Conservation (phyloP, 2,797 vertebrate genomes). For the Gephyroberyx darwinii region DNA sequence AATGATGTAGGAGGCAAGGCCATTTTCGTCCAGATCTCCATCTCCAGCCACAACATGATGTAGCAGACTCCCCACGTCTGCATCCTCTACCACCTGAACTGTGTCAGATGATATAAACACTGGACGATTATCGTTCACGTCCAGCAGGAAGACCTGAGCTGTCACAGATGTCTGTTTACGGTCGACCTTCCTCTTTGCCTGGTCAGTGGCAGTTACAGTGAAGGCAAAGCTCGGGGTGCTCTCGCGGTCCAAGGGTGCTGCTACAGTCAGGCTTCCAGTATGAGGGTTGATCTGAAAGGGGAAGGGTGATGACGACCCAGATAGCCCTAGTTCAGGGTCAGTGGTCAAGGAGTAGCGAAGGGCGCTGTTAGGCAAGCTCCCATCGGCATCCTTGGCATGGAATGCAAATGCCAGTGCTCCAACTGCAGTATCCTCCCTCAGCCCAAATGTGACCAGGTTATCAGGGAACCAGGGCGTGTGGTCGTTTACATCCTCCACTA, state of each 20-base stretch:
- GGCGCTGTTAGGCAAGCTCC: conserved; percentile 86
- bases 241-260: conserved; percentile 85
- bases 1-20: conserved; percentile 82
- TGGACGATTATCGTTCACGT: conserved; percentile 91
- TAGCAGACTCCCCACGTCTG: conserved; percentile 83
- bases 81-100: conserved; percentile 83
- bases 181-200: conserved; percentile 78
- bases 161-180: conserved; percentile 77
- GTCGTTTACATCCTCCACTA: conserved; percentile 90
- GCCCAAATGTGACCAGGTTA: conserved; percentile 82
- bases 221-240: conserved; percentile 74
- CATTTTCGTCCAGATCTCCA: conserved; percentile 86
- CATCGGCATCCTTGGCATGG: conserved; percentile 89
- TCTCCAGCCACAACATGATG: conserved; percentile 86
- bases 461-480: conserved; percentile 87
- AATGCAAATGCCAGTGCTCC: conserved; percentile 86
- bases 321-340: conserved; percentile 33
- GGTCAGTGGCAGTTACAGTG: conserved; percentile 86
- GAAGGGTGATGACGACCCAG: conserved; percentile 40
- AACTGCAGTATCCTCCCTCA: conserved; percentile 84
- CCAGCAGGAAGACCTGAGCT: conserved; percentile 86
- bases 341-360: conserved; percentile 84
- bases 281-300: conserved; percentile 87
- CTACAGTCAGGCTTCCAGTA: conserved; percentile 83
- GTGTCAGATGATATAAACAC: conserved; percentile 79